Conservation (phyloP, 1,140 invertebrate species). For the Antheraea pernyi region DNA sequence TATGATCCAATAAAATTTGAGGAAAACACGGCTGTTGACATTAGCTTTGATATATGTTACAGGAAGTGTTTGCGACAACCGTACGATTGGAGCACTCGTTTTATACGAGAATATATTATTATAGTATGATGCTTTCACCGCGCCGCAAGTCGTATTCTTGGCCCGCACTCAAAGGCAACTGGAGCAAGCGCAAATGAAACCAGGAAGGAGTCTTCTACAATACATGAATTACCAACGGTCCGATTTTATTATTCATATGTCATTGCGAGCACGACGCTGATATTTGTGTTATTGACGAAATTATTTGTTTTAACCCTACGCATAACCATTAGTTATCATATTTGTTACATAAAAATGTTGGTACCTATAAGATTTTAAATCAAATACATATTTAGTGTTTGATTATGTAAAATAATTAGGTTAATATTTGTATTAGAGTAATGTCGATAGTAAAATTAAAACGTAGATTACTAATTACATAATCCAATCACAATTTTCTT, state of each 20-base stretch:
- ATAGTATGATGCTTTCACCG: slow-evolving; percentile 40
- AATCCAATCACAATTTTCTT: too few relatives aligned
- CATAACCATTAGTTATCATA: too few relatives aligned
- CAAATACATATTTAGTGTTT: too few relatives aligned
- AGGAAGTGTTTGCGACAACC: slow-evolving; percentile 42
- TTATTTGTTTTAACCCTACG: neutral
- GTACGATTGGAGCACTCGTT: slow-evolving; percentile 34
- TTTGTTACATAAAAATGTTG: too few relatives aligned
- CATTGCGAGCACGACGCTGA: neutral
- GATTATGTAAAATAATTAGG: too few relatives aligned
- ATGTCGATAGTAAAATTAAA: too few relatives aligned
- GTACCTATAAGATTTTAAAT: too few relatives aligned
- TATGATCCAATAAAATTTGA: neutral
- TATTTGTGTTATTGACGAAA: neutral
- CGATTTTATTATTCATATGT: neutral
- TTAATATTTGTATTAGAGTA: too few relatives aligned
- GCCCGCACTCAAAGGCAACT: slow-evolving; percentile 57
- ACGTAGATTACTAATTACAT: too few relatives aligned
- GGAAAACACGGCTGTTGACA: slow-evolving; percentile 12
- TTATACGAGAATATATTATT: slow-evolving; percentile 46
- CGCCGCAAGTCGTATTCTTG: slow-evolving; percentile 49
- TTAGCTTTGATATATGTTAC: slow-evolving; percentile 39
- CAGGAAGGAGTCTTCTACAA: slow-evolving; percentile 38
- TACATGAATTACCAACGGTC: neutral
- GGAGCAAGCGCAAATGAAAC: slow-evolving; percentile 38